phyloP scores from a whole-genome alignment of 2,888 invertebrate species.

The Netelia inedita region DNA sequence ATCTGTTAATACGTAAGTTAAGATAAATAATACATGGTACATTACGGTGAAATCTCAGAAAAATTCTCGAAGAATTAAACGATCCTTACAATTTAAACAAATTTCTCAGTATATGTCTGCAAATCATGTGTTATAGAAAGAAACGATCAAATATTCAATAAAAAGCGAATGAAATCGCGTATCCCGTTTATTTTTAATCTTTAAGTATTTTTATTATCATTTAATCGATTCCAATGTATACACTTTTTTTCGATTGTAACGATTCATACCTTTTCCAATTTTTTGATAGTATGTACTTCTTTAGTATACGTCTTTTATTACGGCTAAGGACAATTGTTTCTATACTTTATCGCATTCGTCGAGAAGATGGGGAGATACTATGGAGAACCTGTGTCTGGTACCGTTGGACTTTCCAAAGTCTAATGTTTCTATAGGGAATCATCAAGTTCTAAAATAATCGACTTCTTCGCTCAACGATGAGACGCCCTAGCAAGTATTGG shows the following conservation, averaged over 20 bases:
- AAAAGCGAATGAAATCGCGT: constrained; percentile 77
- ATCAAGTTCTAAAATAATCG: no score
- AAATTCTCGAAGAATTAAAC: constrained; percentile 80
- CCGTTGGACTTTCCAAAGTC: no score
- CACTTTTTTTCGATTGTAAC: background rate
- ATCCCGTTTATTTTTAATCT: background rate
- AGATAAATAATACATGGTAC: constrained; percentile 76
- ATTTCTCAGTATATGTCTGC: constrained; percentile 83
- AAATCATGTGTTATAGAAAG: constrained; percentile 82
- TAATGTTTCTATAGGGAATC: no score
- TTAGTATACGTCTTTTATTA: no score
- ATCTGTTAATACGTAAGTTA: constrained; percentile 81
- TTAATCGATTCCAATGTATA: constrained; percentile 2
- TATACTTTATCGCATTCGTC: no score
- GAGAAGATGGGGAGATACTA: no score
- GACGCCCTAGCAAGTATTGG: no score
- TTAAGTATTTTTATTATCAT: background rate
- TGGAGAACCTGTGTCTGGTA: no score
- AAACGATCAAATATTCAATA: constrained; percentile 82
- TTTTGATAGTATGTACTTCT: no score
- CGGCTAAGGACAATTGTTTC: no score
- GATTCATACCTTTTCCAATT: background rate
- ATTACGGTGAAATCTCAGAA: constrained; percentile 80
- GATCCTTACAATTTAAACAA: constrained; percentile 80
- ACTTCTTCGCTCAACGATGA: no score